phyloP scores from a whole-genome alignment of 30 jellyfish, hydroid and myxozoan species.

The Pseudorhiza aurosa region DNA sequence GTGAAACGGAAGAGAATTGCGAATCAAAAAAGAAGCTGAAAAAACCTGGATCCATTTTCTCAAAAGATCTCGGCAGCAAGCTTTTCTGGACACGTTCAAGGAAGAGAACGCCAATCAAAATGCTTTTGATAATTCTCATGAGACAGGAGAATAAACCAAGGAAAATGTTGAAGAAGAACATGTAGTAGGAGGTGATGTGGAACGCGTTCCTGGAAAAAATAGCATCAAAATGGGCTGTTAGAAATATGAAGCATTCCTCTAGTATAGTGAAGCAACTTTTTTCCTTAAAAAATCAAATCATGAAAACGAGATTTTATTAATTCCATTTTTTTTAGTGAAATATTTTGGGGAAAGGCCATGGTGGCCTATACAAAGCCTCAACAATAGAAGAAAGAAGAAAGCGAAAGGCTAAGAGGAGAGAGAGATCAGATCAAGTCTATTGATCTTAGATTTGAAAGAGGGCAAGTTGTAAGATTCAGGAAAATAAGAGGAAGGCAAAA shows the following conservation, averaged over 20 bases:
- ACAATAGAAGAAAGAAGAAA: no score
- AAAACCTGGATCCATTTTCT: conserved; percentile 87
- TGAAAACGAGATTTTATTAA: background rate
- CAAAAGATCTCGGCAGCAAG: conserved; percentile 81
- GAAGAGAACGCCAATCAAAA: conserved; percentile 76
- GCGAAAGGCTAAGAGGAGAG: no score
- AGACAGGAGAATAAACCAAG: conserved; percentile 88
- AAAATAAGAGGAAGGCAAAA: no score
- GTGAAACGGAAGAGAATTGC: no score
- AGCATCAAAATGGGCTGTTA: background rate
- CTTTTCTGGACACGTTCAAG: conserved; percentile 87
- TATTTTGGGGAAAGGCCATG: background rate
- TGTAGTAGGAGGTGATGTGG: conserved; percentile 80
- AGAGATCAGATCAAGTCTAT: no score
- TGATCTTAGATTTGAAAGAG: no score
- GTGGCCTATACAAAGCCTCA: no score
- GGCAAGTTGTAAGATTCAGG: no score
- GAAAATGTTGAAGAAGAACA: conserved; percentile 88
- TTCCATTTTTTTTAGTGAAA: background rate
- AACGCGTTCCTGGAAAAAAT: conserved; percentile 67
- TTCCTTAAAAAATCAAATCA: background rate
- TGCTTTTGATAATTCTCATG: conserved; percentile 67
- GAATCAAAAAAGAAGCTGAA: no score
- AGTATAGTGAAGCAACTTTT: conserved; percentile 5
- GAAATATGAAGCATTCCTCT: no score